Base-by-base conservation (phyloP, 2,888 invertebrate genomes). In the Drosophila incognita region DNA sequence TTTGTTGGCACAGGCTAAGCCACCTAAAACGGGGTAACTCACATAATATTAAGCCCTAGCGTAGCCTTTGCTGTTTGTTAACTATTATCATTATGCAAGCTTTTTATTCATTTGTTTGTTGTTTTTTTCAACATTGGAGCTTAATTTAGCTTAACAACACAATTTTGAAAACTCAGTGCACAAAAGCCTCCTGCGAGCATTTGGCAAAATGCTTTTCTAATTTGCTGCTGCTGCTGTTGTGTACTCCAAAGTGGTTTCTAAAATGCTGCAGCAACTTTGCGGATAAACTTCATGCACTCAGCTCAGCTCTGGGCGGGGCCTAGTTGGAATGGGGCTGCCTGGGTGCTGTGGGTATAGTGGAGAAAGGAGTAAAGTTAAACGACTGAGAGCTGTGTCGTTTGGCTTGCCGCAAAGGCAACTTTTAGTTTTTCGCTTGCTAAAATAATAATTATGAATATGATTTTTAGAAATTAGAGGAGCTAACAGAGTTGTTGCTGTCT, bases 371-470 rank as follows among this genome's bases (percentile, higher is more conserved):
- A 33, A 42, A 46, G 64, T 57, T 51, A 21, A 64, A 54, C 75
- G 56, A 73, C 46, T 54, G 53, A n/a, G 40, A 46, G 65, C 61
- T 67, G 60, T 38, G 4, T 56, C 24, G 61, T 69, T 66, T 60
- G 62, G 65, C 56, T 69, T 46, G 65, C 63, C 49, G 57, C 67
- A 69, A 58, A 73, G 60, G 51, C 72, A 87, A 89, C 79, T 87
- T 89, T 87, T 77, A 70, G 87, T 81, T 87, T 82, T 82, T 62
- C 74, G 74, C 72, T 73, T 66, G 60, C 69, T 80, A 82, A 84
- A 89, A 89, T 87, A 84, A 86, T 84, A 88, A 87, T 88, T 83
- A 87, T 84, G 79, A 81, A 77, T 76, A 81, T 83, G 71, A 82
- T 87, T 83, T 79, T 81, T 73, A 60, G 74, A 72, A 74, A 81